These are phyloP conservation scores for Meta bourneti DNA, from an alignment of 2,888 invertebrate species.

Conservation along the genomic window DNA sequence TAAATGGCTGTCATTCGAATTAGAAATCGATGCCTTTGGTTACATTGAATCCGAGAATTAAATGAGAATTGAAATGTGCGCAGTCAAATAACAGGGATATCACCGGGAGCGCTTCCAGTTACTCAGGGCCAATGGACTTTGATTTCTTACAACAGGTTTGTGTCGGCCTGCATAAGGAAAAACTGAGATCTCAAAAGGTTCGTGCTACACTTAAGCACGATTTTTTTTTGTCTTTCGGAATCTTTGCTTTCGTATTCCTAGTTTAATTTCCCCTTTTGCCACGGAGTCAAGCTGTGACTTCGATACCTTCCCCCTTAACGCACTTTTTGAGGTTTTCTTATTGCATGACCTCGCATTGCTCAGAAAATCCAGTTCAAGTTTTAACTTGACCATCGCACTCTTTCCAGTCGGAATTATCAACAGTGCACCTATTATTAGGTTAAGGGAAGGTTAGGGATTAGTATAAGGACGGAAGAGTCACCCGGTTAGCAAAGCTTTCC, in stretches of 20 bases:
- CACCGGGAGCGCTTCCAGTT: constrained; percentile 4
- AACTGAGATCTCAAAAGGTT: constrained; percentile 13
- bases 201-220: constrained; percentile 51
- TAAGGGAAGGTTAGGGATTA: too few species aligned
- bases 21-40: background rate
- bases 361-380: background rate
- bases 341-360: constrained; percentile 44
- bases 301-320: constrained; percentile 5
- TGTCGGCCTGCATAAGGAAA: constrained; percentile 48
- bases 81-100: constrained; percentile 35
- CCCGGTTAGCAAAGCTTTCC: too few species aligned
- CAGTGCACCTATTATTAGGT: too few species aligned
- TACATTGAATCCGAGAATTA: constrained; percentile 13
- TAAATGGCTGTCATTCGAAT: background rate
- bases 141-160: constrained; percentile 53
- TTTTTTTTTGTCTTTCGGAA: constrained; percentile 13
- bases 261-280: constrained; percentile 38
- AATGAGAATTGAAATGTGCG: constrained; percentile 9
- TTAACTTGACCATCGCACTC: too few species aligned
- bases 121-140: constrained; percentile 52
- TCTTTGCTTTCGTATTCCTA: constrained; percentile 30
- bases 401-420: too few species aligned
- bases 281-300: constrained; percentile 33
- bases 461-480: too few species aligned
- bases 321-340: constrained; percentile 5